A percentile compares a stretch with the other conserved stretches of the same genome.
Evolutionary conservation across 2,888 invertebrate genomes (phyloP).

Genomic region (Platycnemis pennipes): DNA sequence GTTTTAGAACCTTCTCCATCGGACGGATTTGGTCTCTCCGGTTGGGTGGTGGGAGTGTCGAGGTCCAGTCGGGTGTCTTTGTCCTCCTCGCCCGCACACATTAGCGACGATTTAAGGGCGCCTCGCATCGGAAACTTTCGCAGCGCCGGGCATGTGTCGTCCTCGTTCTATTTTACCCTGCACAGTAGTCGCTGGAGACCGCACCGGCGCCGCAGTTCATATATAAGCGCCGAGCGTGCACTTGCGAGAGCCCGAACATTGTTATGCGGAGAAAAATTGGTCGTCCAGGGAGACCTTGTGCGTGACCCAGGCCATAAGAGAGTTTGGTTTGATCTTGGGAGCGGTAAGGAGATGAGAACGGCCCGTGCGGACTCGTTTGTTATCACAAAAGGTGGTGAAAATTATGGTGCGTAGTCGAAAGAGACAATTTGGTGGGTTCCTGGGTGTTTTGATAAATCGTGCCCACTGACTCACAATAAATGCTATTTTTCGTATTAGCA

Average conservation of each 20-base stretch:
- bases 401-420: neutral
- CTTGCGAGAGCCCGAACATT: neutral
- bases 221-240: neutral
- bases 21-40: conserved; percentile 6
- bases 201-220: neutral
- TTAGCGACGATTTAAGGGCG: neutral
- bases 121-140: neutral
- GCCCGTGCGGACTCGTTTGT: neutral
- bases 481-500: neutral
- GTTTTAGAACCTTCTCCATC: neutral
- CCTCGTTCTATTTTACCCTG: neutral
- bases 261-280: neutral
- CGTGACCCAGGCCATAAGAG: neutral
- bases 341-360: neutral
- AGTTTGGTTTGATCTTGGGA: neutral
- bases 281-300: neutral
- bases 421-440: neutral
- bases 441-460: neutral
- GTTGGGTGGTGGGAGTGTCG: neutral
- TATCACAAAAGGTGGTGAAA: neutral
- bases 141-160: neutral
- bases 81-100: neutral
- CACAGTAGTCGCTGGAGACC: neutral
- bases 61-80: neutral
- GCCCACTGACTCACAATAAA: neutral